Base-by-base conservation (phyloP, 2,797 vertebrate genomes). In the Onychomys arenicola region DNA sequence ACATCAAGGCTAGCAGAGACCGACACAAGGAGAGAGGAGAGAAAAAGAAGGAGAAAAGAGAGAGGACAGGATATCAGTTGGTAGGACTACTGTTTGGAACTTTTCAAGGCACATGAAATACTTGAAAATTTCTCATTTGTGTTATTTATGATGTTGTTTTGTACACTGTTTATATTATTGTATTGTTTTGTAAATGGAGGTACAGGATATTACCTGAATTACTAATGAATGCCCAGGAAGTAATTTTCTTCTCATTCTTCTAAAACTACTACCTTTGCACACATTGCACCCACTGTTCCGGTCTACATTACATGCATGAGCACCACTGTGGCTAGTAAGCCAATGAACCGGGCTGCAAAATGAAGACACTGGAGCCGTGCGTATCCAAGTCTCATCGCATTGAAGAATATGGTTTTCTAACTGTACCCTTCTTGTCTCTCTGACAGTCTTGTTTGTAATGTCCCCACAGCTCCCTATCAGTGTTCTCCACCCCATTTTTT, bases 91-190 rank as follows among this genome's bases (percentile, higher is more conserved):
- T 90, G 87, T 90, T 61, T 86, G 78, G 49, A 76, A 65, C 93
- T 93, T 92, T 89, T 84, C 94, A 78, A 89, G 96, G 86, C 92
- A 78, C 29, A 3, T 59, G 59, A 90, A 94, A 94, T 96, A 95
- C 93, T 96, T 97, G 97, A 97, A 96, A 97, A 95, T 89, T 91
- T 93, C 89, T 94, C 95, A 55, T 90, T 65, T 63, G 32, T 93
- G 83, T 97, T 97, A 94, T 97, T 97, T 97, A 85, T 83, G 95
- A 93, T 75, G 94, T 89, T 94, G 6, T 96, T 95, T 94, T 97
- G 61, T 97, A 95, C 13, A 84, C 27, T 94, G 69, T 90, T 93
- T 95, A 93, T 95, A 95, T 94, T 89, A 88, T 34, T 77, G 90
- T 84, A 43, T 95, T 82, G 71, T 97, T 93, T 96, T 96, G 52